A percentile compares a stretch with the other conserved stretches of the same genome.
phyloP scores from a whole-genome alignment of 1,140 invertebrate genomes.

The Tetranychus cinnabarinus region DNA sequence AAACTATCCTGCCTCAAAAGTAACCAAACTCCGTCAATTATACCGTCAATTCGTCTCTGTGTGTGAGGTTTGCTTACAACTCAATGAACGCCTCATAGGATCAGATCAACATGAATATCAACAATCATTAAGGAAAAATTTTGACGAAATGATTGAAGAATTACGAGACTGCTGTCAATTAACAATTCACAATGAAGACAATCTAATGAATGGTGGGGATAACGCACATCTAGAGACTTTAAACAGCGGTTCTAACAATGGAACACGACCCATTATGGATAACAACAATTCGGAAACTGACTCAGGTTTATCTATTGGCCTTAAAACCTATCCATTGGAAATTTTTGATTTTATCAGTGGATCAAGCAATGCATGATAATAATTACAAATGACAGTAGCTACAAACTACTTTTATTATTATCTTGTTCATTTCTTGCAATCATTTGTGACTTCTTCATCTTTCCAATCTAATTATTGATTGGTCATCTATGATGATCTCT shows the following conservation, averaged over 20 bases:
- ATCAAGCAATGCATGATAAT: constrained; percentile 2
- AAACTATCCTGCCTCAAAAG: constrained; percentile 46
- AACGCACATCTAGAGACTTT: background rate
- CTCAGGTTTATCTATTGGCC: background rate
- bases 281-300: background rate
- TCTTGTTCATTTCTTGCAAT: background rate
- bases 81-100: constrained; percentile 59
- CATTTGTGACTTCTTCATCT: background rate
- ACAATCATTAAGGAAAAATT: constrained; percentile 54
- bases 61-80: constrained; percentile 57
- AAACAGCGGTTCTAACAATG: background rate
- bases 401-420: background rate
- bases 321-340: background rate
- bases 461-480: background rate
- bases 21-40: constrained; percentile 17
- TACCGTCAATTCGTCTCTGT: constrained; percentile 42
- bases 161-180: constrained; percentile 20
- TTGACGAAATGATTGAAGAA: constrained; percentile 52
- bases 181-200: too few species aligned
- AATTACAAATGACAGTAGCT: background rate
- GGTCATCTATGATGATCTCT: background rate
- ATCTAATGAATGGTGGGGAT: background rate
- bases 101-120: constrained; percentile 72
- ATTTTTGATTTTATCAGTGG: constrained; percentile 4
- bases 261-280: background rate